A percentile compares a stretch with the other conserved stretches of the same genome.
These are phyloP conservation scores for Erebia aethiops DNA, from an alignment of 2,888 invertebrate genomes.

Conservation along the genomic window DNA sequence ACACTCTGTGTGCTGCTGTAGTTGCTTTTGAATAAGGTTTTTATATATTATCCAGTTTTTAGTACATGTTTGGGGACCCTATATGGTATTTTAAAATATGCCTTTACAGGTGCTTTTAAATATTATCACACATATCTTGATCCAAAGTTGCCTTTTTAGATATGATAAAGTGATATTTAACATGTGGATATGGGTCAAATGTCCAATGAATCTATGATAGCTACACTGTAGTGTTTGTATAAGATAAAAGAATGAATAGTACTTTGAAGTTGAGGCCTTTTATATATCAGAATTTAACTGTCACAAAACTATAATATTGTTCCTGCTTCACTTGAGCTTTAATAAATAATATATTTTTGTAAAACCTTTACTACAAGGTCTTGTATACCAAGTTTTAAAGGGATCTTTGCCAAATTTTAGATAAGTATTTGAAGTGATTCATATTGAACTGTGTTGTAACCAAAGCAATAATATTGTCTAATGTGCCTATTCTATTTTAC, in stretches of 20 bases:
- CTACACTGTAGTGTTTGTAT: conserved; percentile 68
- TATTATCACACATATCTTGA: conserved; percentile 78
- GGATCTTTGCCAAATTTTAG: conserved; percentile 77
- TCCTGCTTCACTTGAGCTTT: conserved; percentile 69
- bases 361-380: conserved; percentile 60
- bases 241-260: conserved; percentile 62
- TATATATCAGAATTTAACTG: conserved; percentile 53
- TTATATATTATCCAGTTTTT: conserved; percentile 69
- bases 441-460: conserved; percentile 76
- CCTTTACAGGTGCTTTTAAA: conserved; percentile 79
- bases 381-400: conserved; percentile 62
- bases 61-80: conserved; percentile 71
- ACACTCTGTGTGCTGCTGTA: conserved; percentile 74
- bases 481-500: conserved; percentile 72
- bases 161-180: conserved; percentile 77
- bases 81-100: conserved; percentile 67
- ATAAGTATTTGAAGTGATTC: conserved; percentile 72
- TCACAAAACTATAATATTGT: conserved; percentile 60
- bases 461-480: conserved; percentile 79
- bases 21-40: conserved; percentile 70
- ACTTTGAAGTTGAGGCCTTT: conserved; percentile 62
- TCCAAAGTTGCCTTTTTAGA: conserved; percentile 81
- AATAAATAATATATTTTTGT: conserved; percentile 68
- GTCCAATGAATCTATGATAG: conserved; percentile 73
- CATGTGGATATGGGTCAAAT: conserved; percentile 70